Evolutionary conservation across 2,797 vertebrate genomes (phyloP), one percentile per base, ranked within the genome.

Genomic region (Cheirogaleus major): DNA sequence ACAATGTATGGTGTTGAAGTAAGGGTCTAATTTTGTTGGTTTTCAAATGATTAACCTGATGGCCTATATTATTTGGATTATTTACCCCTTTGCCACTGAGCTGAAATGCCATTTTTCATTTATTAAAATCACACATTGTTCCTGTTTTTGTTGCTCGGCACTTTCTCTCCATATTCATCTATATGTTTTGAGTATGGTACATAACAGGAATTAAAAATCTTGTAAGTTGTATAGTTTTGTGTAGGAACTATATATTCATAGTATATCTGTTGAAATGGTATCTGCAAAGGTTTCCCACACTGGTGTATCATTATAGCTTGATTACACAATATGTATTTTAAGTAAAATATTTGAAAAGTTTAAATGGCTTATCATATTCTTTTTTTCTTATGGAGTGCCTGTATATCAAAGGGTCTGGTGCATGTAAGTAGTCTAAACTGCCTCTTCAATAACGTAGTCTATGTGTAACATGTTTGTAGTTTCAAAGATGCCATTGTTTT

Each of bases 291-390:
- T 79, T 84, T 90, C 55, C 59, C 61, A 93, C 11, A 32, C 50
- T 81, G 63, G 27, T 59, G 10, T 76, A 12, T 72, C 59, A 17
- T 35, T 84, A 63, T 41, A 92, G n/a, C 55, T 92, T 96, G 85
- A 88, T 65, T 57, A 48, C 41, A 85, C 50, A 59, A 55, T 91
- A 30, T 70, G 43, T 43, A 41, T 73, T 82, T 91, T 69, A 69
- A 93, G 95, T 93, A 94, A 94, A 96, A 75, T 55, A 79, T 80
- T 22, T 84, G 52, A 69, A 73, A 91, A 91, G 17, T 14, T 9
- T 22, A 75, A 78, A 9, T 43, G 84, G 32, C 59, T 63, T 81
- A 75, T n/a, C 69, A 59, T 35, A 1, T 75, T 55, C 12, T 82
- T 90, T 52, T 73, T 50, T 15, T 94, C 14, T 61, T 75, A 50